Evolutionary conservation across 2,797 vertebrate species (phyloP).

Genomic region (Notoglanidium macrostoma): DNA sequence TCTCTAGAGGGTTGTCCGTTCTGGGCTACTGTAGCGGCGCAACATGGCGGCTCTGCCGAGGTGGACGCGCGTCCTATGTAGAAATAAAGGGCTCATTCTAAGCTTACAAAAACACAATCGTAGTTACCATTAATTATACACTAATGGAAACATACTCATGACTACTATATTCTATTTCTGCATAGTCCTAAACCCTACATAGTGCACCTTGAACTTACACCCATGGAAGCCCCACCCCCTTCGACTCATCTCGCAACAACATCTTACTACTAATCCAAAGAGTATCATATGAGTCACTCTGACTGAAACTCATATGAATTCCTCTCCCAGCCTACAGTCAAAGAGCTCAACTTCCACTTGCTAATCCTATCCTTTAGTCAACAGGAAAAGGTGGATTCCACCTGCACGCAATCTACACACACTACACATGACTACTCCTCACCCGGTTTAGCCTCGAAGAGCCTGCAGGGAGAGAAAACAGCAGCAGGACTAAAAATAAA

Average conservation of each 20-base stretch:
- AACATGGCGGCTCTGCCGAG: too few species aligned
- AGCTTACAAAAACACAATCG: background rate
- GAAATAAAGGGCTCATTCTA: too few species aligned
- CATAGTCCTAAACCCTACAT: too few species aligned
- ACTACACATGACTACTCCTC: conserved; percentile 29
- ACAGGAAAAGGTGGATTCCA: conserved; percentile 71
- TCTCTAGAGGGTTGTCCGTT: too few species aligned
- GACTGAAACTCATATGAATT: background rate
- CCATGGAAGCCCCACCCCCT: background rate
- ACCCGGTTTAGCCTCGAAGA: background rate
- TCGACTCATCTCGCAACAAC: too few species aligned
- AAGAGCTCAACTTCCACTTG: conserved; percentile 68
- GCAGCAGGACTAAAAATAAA: conserved; percentile 18
- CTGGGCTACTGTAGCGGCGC: too few species aligned
- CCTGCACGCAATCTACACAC: conserved; percentile 62
- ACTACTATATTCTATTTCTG: too few species aligned
- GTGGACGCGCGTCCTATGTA: too few species aligned
- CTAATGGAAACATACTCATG: too few species aligned
- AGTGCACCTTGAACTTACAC: background rate
- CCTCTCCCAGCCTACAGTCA: conserved; percentile 53
- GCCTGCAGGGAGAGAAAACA: conserved; percentile 18
- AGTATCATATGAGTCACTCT: background rate
- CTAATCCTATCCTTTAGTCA: conserved; percentile 70
- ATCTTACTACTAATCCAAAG: background rate
- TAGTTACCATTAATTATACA: too few species aligned